These are phyloP conservation scores for Genyomyrus donnyi DNA, from an alignment of 2,113 vertebrate species.

Conservation along the genomic window DNA sequence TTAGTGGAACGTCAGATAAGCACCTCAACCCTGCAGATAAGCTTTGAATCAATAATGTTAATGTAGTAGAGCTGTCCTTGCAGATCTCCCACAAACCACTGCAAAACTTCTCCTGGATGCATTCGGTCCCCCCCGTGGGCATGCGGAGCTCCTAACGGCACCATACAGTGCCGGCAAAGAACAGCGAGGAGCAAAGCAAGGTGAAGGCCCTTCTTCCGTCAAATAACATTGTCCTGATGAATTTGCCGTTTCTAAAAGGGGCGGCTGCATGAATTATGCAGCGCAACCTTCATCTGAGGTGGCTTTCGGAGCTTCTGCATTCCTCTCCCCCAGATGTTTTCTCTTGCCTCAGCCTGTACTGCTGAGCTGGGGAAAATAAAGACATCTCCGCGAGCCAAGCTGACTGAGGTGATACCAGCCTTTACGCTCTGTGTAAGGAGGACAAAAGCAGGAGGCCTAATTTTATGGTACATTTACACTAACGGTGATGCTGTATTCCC, in stretches of 20 bases:
- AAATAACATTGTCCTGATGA: slow-evolving; percentile 62
- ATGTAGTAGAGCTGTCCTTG: slow-evolving; percentile 17
- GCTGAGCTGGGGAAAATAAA: slow-evolving; percentile 15
- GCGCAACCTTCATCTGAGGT: slow-evolving; percentile 48
- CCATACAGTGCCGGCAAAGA: slow-evolving; percentile 54
- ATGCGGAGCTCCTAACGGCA: slow-evolving; percentile 60
- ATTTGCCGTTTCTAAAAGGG: slow-evolving; percentile 70
- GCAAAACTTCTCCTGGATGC: slow-evolving; percentile 13
- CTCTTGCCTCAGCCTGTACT: slow-evolving; percentile 27
- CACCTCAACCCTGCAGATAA: background rate
- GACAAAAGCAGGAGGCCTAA: background rate
- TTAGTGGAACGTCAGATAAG: background rate
- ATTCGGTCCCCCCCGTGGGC: slow-evolving; percentile 38
- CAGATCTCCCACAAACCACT: slow-evolving; percentile 19
- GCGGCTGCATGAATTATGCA: slow-evolving; percentile 69
- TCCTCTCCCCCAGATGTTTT: slow-evolving; percentile 54
- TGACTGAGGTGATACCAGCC: background rate
- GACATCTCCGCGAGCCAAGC: slow-evolving; percentile 2
- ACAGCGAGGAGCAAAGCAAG: slow-evolving; percentile 60
- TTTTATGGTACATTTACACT: background rate
- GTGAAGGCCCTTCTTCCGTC: slow-evolving; percentile 58
- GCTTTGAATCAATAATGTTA: slow-evolving; percentile 17
- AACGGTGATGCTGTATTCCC: background rate
- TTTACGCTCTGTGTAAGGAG: background rate
- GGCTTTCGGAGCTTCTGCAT: slow-evolving; percentile 34